A percentile compares a stretch with the other conserved stretches of the same genome.
phyloP scores from a whole-genome alignment of 2,113 vertebrate species.

The Halichoeres trimaculatus region DNA sequence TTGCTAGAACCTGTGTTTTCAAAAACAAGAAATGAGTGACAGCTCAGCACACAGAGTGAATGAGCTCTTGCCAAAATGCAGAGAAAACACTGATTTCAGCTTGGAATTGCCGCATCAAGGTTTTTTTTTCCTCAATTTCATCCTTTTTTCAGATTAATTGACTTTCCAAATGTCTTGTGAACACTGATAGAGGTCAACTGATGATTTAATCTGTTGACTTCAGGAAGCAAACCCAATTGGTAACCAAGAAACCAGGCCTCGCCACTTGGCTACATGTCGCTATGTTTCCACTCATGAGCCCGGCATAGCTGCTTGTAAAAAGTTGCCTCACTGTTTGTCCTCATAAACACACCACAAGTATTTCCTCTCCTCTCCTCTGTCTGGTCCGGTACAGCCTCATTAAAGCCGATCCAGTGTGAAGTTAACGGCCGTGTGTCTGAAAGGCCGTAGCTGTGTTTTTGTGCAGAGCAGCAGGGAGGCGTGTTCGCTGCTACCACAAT shows the following conservation, averaged over 20 bases:
- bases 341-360: conserved; percentile 33
- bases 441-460: conserved; percentile 19
- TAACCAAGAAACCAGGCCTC: neutral
- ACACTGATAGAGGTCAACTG: neutral
- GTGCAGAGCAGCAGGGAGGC: neutral
- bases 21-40: too few relatives aligned
- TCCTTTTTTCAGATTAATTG: neutral
- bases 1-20: too few relatives aligned
- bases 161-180: too few relatives aligned
- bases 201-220: neutral
- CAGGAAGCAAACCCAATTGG: neutral
- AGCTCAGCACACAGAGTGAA: too few relatives aligned
- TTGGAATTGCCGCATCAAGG: too few relatives aligned
- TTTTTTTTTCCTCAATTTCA: neutral
- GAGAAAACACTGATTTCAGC: too few relatives aligned
- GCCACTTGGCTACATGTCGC: neutral
- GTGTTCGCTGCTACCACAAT: neutral
- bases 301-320: neutral
- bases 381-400: conserved; percentile 13
- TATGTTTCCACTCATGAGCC: neutral
- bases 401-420: conserved; percentile 16
- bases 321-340: conserved; percentile 11
- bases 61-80: too few relatives aligned
- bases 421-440: neutral
- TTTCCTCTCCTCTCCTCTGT: neutral